phyloP scores from a whole-genome alignment of 2,888 invertebrate genomes.

The Philopedon plagiatum region DNA sequence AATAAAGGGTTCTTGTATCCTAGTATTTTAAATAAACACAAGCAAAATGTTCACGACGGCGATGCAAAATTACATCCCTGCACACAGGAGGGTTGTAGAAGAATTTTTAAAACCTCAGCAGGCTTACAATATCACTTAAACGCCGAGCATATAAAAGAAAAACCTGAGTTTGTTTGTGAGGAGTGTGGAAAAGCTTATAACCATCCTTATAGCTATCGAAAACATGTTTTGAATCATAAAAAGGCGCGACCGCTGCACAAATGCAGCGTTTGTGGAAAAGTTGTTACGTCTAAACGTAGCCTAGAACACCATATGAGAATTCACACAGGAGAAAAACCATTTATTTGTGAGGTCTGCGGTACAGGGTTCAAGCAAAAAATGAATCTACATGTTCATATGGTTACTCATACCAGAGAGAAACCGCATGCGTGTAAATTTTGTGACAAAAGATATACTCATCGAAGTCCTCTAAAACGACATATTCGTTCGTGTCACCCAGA shows the following conservation, averaged over 20 bases:
- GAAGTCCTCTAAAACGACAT: not conserved
- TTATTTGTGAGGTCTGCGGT: no score
- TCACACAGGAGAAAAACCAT: slow-evolving; percentile 59
- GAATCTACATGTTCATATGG: slow-evolving; percentile 16
- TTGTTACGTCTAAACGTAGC: not conserved
- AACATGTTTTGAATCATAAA: slow-evolving; percentile 49
- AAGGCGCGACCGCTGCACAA: not conserved
- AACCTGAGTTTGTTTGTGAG: not conserved
- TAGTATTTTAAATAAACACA: not conserved
- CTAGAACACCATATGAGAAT: no score
- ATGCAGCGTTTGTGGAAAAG: slow-evolving; percentile 19
- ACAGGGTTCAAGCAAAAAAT: slow-evolving; percentile 64
- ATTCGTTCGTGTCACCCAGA: no score
- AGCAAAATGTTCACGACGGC: not conserved
- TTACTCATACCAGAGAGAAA: no score
- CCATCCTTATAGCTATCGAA: slow-evolving; percentile 45
- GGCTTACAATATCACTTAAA: slow-evolving; percentile 11
- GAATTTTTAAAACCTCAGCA: not conserved
- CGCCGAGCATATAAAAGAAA: slow-evolving; percentile 5
- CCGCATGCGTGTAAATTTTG: slow-evolving; percentile 26
- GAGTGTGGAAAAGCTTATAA: slow-evolving; percentile 56
- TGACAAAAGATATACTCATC: slow-evolving; percentile 3
- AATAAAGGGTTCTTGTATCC: not conserved
- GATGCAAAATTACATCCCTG: not conserved
- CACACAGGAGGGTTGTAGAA: slow-evolving; percentile 15